Percentiles rank a stretch among this genome's conserved stretches.
Evolutionary conservation across 2,797 vertebrate species (phyloP).

Genomic region (Poecilia wingei): DNA sequence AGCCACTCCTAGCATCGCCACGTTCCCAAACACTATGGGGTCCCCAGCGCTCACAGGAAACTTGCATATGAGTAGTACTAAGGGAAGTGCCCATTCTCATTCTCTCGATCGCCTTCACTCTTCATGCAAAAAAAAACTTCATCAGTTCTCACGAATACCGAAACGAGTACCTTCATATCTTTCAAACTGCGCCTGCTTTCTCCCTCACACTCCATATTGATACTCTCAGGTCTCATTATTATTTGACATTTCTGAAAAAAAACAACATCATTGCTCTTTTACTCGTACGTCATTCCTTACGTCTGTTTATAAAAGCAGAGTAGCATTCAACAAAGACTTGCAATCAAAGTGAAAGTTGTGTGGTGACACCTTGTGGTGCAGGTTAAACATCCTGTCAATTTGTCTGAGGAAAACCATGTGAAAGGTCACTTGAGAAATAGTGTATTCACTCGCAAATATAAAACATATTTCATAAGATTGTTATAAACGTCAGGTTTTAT

Average conservation of each 20-base stretch:
- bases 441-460: not conserved
- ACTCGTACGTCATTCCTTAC: not conserved
- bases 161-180: slow-evolving; percentile 25
- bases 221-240: slow-evolving; percentile 47
- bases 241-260: slow-evolving; percentile 16
- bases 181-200: slow-evolving; percentile 12
- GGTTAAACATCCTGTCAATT: slow-evolving; percentile 3
- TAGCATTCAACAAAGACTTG: slow-evolving; percentile 7
- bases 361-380: not conserved
- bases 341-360: not conserved
- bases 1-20: slow-evolving; percentile 82
- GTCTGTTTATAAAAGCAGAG: slow-evolving; percentile 22
- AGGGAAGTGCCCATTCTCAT: slow-evolving; percentile 20
- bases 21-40: not conserved
- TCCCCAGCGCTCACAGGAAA: slow-evolving; percentile 12
- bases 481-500: slow-evolving; percentile 1
- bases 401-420: not conserved
- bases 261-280: not conserved
- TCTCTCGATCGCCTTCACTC: slow-evolving; percentile 5
- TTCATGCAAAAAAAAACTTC: slow-evolving; percentile 9
- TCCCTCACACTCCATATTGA: not conserved
- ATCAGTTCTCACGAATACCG: slow-evolving; percentile 20
- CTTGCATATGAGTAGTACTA: slow-evolving; percentile 15
- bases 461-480: not conserved
- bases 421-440: not conserved